These are phyloP conservation scores for Matsumurasca onukii DNA, from an alignment of 1,140 invertebrate species.

Conservation along the genomic window DNA sequence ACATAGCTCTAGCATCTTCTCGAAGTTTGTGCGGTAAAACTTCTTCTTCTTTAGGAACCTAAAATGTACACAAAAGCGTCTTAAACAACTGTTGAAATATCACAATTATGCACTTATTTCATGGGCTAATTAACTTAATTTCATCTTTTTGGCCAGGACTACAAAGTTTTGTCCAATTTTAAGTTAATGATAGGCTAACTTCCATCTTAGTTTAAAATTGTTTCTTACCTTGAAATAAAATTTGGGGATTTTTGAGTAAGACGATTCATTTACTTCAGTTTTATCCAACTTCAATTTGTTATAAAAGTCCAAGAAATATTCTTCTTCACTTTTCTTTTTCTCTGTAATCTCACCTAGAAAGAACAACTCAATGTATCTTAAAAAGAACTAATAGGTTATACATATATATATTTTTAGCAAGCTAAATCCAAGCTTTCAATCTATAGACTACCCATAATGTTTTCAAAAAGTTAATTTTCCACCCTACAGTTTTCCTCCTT, in stretches of 20 bases:
- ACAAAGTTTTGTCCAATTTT: not conserved
- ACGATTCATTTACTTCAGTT: conserved; percentile 9
- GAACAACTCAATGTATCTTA: too few relatives aligned
- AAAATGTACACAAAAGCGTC: conserved; percentile 54
- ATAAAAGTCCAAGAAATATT: conserved; percentile 18
- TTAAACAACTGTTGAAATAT: not conserved
- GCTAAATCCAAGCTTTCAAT: too few relatives aligned
- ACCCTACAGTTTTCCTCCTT: too few relatives aligned
- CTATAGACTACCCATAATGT: too few relatives aligned
- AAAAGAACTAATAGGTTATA: too few relatives aligned
- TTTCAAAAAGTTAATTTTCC: too few relatives aligned
- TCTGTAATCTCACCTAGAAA: too few relatives aligned
- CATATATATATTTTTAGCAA: too few relatives aligned
- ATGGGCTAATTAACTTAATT: not conserved
- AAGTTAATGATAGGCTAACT: not conserved
- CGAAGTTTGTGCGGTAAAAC: conserved; percentile 75
- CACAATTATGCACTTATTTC: not conserved
- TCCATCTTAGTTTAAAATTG: not conserved
- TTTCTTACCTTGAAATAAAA: conserved; percentile 31
- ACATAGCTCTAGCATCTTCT: conserved; percentile 82
- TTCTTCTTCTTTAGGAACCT: conserved; percentile 74
- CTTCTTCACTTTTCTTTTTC: conserved; percentile 14
- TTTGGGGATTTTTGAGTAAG: conserved; percentile 27
- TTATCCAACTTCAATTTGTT: not conserved
- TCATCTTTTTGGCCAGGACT: not conserved